These are phyloP conservation scores for Himalopsyche japonica DNA, from an alignment of 2,888 invertebrate genomes.

Conservation along the genomic window DNA sequence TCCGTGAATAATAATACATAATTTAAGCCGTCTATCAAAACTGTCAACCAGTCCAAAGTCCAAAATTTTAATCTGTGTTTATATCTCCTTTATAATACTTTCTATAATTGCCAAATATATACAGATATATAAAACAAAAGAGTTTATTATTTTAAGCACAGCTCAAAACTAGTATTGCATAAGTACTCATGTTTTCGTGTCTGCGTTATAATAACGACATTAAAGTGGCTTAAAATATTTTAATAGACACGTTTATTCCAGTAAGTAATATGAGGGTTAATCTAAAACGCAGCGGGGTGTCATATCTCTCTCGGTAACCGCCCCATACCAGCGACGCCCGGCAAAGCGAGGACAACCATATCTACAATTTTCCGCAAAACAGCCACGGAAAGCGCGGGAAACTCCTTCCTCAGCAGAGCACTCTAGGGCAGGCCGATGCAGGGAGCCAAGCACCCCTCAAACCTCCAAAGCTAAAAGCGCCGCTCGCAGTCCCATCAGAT, in stretches of 20 bases:
- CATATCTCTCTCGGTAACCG: constrained; percentile 14
- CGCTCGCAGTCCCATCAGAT: constrained; percentile 37
- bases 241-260: neutral
- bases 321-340: constrained; percentile 2
- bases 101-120: too few species aligned
- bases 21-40: too few species aligned
- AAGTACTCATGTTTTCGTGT: too few species aligned
- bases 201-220: too few species aligned
- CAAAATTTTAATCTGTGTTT: too few species aligned
- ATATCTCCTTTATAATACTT: too few species aligned
- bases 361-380: constrained; percentile 17
- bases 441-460: constrained; percentile 44
- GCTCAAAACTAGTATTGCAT: too few species aligned
- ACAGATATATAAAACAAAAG: too few species aligned
- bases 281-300: neutral
- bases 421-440: constrained; percentile 44
- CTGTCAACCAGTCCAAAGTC: too few species aligned
- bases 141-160: too few species aligned
- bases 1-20: too few species aligned
- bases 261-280: neutral
- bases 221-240: neutral
- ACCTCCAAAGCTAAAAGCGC: constrained; percentile 5
- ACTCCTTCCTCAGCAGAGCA: constrained; percentile 44
- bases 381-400: constrained; percentile 46
- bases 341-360: constrained; percentile 14